Conservation (phyloP, 2,113 vertebrate genomes). For the Genyomyrus donnyi region DNA sequence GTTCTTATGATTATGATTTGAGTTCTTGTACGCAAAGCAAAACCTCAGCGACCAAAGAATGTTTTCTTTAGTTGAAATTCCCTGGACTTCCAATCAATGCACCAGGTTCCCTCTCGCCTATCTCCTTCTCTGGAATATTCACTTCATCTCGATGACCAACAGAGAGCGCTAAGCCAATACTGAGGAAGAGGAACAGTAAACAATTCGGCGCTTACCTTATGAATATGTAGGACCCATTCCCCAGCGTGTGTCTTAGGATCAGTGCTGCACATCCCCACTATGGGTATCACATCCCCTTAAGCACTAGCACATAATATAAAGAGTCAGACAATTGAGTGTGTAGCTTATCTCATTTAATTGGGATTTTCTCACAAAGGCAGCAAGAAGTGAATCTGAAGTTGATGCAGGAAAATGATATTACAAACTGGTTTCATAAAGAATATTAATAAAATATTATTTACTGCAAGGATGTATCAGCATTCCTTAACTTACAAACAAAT, state of each 20-base stretch:
- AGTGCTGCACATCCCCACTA: not conserved
- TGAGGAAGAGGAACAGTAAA: conserved; percentile 71
- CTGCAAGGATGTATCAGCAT: not conserved
- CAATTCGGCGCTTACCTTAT: not conserved
- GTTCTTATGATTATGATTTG: not conserved
- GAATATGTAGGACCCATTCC: not conserved
- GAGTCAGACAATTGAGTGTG: not conserved
- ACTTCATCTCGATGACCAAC: conserved; percentile 68
- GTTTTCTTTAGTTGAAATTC: not conserved
- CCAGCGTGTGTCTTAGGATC: not conserved
- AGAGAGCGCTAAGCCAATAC: conserved; percentile 59
- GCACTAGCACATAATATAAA: too few relatives aligned
- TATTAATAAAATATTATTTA: not conserved
- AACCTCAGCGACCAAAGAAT: not conserved
- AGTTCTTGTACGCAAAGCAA: not conserved
- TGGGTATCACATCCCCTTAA: not conserved
- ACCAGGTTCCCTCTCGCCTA: conserved; percentile 35
- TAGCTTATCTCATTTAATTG: conserved; percentile 8
- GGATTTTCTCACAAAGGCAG: not conserved
- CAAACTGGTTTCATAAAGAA: conserved; percentile 1
- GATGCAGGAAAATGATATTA: not conserved
- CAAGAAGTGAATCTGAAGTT: not conserved
- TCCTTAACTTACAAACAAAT: not conserved
- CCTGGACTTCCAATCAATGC: not conserved
- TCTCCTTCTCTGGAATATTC: conserved; percentile 69